Evolutionary conservation across 1,140 invertebrate species (phyloP).

Genomic region (Aphelenchoides avenae): DNA sequence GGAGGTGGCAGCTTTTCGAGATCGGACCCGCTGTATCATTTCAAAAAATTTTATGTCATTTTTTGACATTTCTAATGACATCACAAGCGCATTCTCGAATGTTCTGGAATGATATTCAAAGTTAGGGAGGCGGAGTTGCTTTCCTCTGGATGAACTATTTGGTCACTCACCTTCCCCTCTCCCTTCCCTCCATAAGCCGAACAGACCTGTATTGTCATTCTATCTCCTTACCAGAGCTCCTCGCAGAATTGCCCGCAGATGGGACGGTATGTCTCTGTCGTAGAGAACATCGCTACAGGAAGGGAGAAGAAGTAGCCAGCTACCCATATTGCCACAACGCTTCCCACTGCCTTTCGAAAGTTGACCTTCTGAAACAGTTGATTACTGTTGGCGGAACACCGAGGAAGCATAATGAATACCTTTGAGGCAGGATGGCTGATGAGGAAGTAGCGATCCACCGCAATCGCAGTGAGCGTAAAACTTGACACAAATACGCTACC

Average conservation of each 20-base stretch:
- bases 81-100: no score
- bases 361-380: constrained; percentile 47
- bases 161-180: no score
- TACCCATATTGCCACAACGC: constrained; percentile 51
- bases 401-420: constrained; percentile 23
- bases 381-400: constrained; percentile 2
- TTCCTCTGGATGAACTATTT: no score
- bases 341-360: constrained; percentile 44
- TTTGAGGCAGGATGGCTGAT: constrained; percentile 48
- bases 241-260: constrained; percentile 57
- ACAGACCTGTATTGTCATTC: no score
- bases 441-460: constrained; percentile 55
- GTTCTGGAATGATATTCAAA: no score
- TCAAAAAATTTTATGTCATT: no score
- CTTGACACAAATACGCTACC: constrained; percentile 57
- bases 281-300: constrained; percentile 54
- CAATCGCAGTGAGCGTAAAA: constrained; percentile 57
- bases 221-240: constrained; percentile 53
- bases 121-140: no score
- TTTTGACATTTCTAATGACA: no score
- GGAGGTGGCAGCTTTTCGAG: constrained; percentile 9
- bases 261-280: constrained; percentile 33
- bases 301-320: constrained; percentile 53
- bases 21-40: no score
- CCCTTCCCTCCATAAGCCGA: no score